Evolutionary conservation across 2,888 invertebrate genomes (phyloP), one percentile per base, ranked within the genome.

Genomic region (Xanthorhoe spadicearia): DNA sequence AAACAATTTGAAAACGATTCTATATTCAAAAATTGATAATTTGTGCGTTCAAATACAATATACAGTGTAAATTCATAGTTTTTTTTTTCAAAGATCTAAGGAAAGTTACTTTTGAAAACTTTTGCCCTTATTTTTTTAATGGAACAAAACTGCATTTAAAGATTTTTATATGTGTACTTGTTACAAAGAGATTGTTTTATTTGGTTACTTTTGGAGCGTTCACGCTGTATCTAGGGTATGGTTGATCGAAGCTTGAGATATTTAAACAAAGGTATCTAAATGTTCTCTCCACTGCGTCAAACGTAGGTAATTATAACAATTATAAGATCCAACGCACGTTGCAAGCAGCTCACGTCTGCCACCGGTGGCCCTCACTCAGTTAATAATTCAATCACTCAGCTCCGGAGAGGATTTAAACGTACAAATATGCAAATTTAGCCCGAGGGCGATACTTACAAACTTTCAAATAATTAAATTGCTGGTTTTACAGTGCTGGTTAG

Each of bases 381-480:
- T 85, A 89, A 90, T 90, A 90, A 91, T 91, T 89, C 88, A 90
- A 90, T 90, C 87, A 89, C 83, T 86, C 86, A 78, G 74, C 72
- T 84, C 83, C 70, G 60, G 54, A 63, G 66, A 69, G 78, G 64
- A 72, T 82, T 82, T 84, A 82, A 86, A 87, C 87, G 86, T 84
- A 86, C 87, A 87, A 85, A 86, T 89, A 90, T 89, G 90, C 83
- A 85, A 89, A 90, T 89, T 60, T 63, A 70, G 71, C 77, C 78
- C 81, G 75, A 75, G 72, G 73, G 74, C 77, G 76, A 78, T 80
- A 83, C 81, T 83, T 77, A 76, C 71, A 79, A 85, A 87, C 84
- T 87, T 87, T 85, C 79, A 81, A 84, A 43, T 43, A 43, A 86
- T 87, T 83, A 81, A 85, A 85, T 86, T 84, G 13, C 32, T 58